A percentile compares a stretch with the other conserved stretches of the same genome.
phyloP scores from a whole-genome alignment of 1,140 invertebrate species.

The Venustaconcha ellipsiformis region DNA sequence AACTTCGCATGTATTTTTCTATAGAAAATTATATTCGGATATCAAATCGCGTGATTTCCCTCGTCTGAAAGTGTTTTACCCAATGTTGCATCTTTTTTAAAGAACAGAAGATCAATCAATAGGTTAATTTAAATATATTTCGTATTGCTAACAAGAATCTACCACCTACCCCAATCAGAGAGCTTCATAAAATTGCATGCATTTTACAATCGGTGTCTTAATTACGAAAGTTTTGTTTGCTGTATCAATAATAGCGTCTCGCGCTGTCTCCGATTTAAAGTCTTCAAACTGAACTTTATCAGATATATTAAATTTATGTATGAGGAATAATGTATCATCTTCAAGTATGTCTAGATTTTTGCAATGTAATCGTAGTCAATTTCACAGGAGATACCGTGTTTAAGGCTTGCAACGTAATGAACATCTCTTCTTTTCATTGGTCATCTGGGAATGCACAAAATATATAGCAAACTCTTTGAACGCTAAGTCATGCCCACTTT shows the following conservation, averaged over 20 bases:
- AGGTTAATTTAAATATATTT: no score
- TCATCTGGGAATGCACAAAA: constrained; percentile 27
- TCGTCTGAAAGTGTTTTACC: no score
- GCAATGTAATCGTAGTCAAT: constrained; percentile 42
- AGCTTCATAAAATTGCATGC: constrained; percentile 33
- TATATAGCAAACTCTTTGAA: constrained; percentile 45
- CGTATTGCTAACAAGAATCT: no score
- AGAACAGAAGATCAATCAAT: no score
- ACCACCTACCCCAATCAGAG: neutral
- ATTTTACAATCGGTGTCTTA: constrained; percentile 16
- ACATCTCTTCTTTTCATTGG: constrained; percentile 27
- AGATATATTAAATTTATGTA: constrained; percentile 28
- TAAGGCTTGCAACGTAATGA: constrained; percentile 34
- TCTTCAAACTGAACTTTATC: constrained; percentile 12
- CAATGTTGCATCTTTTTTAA: no score
- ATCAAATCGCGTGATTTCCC: no score
- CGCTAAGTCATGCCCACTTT: constrained; percentile 46
- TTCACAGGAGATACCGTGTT: constrained; percentile 43
- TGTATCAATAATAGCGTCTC: constrained; percentile 37
- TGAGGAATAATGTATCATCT: constrained; percentile 33
- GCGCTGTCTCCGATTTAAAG: constrained; percentile 20
- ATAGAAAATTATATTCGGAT: no score
- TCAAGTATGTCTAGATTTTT: constrained; percentile 42
- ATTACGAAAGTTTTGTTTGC: constrained; percentile 23
- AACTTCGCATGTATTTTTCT: no score